A percentile compares a stretch with the other conserved stretches of the same genome.
Evolutionary conservation across 2,113 vertebrate species (phyloP).

Genomic region (Hiodon tergisus): DNA sequence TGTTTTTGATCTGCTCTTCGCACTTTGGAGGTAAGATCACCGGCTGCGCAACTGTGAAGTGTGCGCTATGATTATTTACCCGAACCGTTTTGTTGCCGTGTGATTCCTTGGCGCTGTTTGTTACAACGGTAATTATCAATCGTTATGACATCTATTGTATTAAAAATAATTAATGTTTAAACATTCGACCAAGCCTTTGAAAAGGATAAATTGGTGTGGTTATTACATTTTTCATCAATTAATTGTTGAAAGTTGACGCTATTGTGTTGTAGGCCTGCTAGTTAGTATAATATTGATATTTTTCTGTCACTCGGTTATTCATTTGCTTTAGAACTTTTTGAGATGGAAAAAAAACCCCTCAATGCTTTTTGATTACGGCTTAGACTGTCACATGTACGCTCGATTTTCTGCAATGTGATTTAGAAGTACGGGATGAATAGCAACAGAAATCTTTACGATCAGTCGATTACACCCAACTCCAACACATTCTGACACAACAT

Average conservation of each 20-base stretch:
- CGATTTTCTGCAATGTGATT: no score
- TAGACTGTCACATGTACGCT: no score
- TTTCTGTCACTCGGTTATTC: no score
- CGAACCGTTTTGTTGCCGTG: neutral
- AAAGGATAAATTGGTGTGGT: neutral
- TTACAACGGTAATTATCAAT: neutral
- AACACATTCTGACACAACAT: no score
- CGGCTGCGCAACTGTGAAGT: no score
- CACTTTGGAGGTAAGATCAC: conserved; percentile 39
- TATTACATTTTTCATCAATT: neutral
- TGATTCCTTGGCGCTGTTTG: neutral
- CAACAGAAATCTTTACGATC: no score
- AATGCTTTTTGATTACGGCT: no score
- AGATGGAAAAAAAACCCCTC: no score
- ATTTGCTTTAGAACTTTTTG: no score
- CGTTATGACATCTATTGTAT: neutral
- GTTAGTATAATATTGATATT: no score
- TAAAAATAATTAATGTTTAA: neutral
- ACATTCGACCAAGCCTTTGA: neutral
- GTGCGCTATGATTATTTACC: neutral
- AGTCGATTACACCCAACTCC: no score
- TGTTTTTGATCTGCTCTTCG: conserved; percentile 38
- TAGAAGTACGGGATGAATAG: no score
- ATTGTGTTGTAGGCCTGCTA: neutral
- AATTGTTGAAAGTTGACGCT: neutral